Percentiles rank a stretch among this genome's conserved stretches.
These are phyloP conservation scores for Digitonthophagus gazella DNA, from an alignment of 2,888 invertebrate species.

Conservation along the genomic window DNA sequence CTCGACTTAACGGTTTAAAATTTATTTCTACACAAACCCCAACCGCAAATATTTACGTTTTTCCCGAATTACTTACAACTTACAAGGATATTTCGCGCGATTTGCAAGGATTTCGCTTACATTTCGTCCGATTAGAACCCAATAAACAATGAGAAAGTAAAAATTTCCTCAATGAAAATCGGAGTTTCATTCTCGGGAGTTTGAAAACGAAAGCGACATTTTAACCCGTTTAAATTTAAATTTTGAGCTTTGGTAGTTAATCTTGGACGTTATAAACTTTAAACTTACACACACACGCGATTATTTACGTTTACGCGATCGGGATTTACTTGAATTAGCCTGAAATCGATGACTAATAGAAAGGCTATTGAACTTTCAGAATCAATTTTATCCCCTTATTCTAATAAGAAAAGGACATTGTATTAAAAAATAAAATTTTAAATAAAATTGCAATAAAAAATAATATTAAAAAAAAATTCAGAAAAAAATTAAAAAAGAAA, in stretches of 20 bases:
- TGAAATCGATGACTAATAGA: neutral
- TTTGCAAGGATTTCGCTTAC: neutral
- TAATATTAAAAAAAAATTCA: neutral
- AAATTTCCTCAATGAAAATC: neutral
- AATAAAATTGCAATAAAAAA: no score
- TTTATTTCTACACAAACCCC: neutral
- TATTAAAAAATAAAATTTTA: no score
- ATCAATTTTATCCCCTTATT: no score
- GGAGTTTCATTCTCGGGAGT: no score
- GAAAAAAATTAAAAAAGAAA: neutral
- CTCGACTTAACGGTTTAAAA: neutral
- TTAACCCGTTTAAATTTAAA: neutral
- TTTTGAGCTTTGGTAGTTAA: neutral
- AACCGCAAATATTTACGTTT: neutral
- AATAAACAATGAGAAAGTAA: no score
- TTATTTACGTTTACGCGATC: no score
- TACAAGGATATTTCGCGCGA: neutral
- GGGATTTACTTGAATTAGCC: neutral
- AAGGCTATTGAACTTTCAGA: neutral
- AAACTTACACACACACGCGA: neutral
- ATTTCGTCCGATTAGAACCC: no score
- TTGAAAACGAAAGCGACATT: no score
- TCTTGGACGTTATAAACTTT: neutral
- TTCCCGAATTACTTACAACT: neutral
- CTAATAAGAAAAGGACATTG: no score